A percentile compares a stretch with the other conserved stretches of the same genome.
phyloP scores from a whole-genome alignment of 2,888 invertebrate genomes.

The Tetramorium bicarinatum region DNA sequence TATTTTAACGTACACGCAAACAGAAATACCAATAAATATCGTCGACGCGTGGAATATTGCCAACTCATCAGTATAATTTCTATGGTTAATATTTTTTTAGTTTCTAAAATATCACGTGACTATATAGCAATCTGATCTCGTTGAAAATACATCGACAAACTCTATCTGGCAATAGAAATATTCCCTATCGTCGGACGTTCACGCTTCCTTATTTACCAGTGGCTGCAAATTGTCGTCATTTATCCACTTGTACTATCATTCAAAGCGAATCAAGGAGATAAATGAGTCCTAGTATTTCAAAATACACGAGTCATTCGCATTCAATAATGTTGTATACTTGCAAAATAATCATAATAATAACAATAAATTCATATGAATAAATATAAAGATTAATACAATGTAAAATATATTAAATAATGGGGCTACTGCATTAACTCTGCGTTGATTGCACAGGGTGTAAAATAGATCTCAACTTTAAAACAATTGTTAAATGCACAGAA shows the following conservation, averaged over 20 bases:
- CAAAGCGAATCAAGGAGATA: conserved; percentile 57
- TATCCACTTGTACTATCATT: conserved; percentile 69
- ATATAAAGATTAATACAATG: not conserved
- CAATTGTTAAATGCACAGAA: too few relatives aligned
- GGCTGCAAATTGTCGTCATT: conserved; percentile 49
- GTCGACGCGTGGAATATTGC: not conserved
- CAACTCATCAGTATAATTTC: not conserved
- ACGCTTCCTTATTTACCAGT: conserved; percentile 39
- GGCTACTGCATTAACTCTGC: too few relatives aligned
- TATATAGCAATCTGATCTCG: not conserved
- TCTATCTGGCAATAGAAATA: conserved; percentile 3
- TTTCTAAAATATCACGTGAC: not conserved
- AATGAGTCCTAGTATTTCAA: conserved; percentile 32
- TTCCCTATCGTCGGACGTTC: conserved; percentile 22
- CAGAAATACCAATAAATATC: not conserved
- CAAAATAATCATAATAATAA: conserved; percentile 9
- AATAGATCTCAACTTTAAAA: too few relatives aligned
- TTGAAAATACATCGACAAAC: not conserved
- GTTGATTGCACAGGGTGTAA: too few relatives aligned
- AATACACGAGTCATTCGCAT: not conserved
- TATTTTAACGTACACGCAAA: not conserved
- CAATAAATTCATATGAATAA: not conserved
- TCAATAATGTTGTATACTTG: not conserved
- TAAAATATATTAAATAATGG: not conserved
- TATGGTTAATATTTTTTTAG: not conserved